Evolutionary conservation across 2,797 vertebrate species (phyloP), one percentile per base, ranked within the genome.

Genomic region (Phoebastria nigripes): DNA sequence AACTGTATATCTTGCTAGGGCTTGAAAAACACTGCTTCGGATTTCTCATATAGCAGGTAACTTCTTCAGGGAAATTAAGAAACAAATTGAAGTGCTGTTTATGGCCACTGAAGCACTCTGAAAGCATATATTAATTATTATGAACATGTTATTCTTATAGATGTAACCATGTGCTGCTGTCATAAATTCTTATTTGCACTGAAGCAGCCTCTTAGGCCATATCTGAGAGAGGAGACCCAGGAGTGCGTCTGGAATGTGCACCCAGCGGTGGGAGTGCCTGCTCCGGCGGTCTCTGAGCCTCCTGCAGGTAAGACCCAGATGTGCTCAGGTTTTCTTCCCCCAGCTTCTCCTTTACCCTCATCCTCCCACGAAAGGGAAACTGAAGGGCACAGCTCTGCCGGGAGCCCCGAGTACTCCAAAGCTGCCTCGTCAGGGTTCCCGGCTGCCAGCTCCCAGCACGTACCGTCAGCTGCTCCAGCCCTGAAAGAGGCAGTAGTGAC

Each of bases 51-150:
- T 15, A 94, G 56, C 41, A 82, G 29, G 13, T 70, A 89, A 70
- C 54, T 94, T 93, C 71, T 93, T 82, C 2, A 3, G 62, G 84
- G 61, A 93, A 94, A 93, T 88, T 41, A 90, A 73, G 66, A 86
- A 90, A 83, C 61, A 87, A 93, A 86, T 74, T 81, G 52, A 96
- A 93, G 37, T 77, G 52, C 37, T 87, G 35, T 89, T 93, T 92
- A 79, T 63, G 77, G 41, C 56, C 1, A 9, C 21, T 63, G 65
- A 70, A 91, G 82, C 33, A 71, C 65, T 22, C 79, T 83, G 72
- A 83, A 81, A 94, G 33, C 69, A 58, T 61, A 21, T 90, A 94
- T 84, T 96, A 94, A 90, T 94, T 82, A 80, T 62, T 49, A 84
- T 20, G 20, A 86, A 76, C 49, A 69, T 35, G 25, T 42, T 78